Conservation (phyloP, 2,113 vertebrate genomes). For the Heteronetta atricapilla region DNA sequence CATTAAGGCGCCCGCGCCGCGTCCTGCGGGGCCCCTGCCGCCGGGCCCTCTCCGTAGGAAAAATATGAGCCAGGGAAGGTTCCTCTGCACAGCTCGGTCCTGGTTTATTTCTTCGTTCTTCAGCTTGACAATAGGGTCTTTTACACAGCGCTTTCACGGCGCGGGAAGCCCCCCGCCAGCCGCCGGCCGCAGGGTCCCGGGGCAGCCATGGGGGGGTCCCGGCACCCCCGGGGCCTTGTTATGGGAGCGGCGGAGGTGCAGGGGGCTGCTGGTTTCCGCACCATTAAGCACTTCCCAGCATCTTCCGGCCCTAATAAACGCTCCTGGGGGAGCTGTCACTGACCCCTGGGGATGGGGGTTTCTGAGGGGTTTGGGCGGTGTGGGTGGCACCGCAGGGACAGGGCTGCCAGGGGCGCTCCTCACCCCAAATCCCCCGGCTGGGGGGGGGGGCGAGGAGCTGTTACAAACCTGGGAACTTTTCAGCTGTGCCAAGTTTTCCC, state of each 20-base stretch:
- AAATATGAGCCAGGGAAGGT: not conserved
- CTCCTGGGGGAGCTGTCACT: fast-evolving
- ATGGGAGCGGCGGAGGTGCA: fast-evolving
- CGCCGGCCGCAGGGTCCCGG: not conserved
- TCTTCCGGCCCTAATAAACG: not conserved
- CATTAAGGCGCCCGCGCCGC: not conserved
- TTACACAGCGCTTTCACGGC: not conserved
- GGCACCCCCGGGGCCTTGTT: not conserved
- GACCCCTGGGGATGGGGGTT: not conserved
- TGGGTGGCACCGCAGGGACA: no score
- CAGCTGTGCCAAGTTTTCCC: not conserved
- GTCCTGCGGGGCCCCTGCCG: not conserved
- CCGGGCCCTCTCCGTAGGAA: not conserved
- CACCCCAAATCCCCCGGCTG: no score
- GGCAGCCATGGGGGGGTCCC: no score
- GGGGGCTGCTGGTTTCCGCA: fast-evolving
- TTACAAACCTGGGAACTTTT: no score
- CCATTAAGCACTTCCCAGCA: not conserved
- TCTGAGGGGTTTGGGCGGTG: not conserved
- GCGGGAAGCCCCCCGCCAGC: not conserved
- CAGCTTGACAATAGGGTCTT: not conserved
- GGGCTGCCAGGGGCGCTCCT: no score
- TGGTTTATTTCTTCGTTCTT: fast-evolving
- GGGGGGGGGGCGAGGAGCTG: no score
- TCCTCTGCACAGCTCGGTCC: not conserved